These are phyloP conservation scores for Tragopan temminckii DNA, from an alignment of 2,797 vertebrate genomes.

Conservation along the genomic window DNA sequence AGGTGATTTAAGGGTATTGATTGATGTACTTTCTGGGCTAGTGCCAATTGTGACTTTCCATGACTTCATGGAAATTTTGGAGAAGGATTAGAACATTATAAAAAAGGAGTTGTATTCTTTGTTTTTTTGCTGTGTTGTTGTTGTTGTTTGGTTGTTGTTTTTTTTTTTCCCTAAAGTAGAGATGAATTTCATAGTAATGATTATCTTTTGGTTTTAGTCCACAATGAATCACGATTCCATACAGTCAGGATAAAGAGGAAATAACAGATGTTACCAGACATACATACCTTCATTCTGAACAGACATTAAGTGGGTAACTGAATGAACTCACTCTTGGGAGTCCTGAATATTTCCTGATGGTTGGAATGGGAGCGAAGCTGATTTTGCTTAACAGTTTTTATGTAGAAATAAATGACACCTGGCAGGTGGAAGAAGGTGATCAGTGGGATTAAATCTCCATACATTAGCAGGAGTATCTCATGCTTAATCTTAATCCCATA, in stretches of 20 bases:
- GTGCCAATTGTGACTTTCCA: neutral
- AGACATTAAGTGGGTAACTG: rapidly evolving
- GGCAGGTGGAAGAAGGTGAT: neutral
- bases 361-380: neutral
- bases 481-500: neutral
- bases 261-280: neutral
- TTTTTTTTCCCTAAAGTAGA: neutral
- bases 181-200: neutral
- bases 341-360: neutral
- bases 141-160: too few species aligned
- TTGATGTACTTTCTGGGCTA: neutral
- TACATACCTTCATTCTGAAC: neutral
- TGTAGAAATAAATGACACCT: neutral
- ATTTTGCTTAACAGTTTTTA: neutral
- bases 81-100: neutral
- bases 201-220: neutral
- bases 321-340: neutral
- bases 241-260: neutral
- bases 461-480: neutral
- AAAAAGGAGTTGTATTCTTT: neutral
- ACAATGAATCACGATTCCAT: neutral
- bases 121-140: neutral
- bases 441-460: neutral
- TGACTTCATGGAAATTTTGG: neutral
- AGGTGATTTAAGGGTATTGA: neutral